A percentile compares a stretch with the other conserved stretches of the same genome.
Conservation (phyloP, 2,797 vertebrate species). For the Melanogrammus aeglefinus region DNA sequence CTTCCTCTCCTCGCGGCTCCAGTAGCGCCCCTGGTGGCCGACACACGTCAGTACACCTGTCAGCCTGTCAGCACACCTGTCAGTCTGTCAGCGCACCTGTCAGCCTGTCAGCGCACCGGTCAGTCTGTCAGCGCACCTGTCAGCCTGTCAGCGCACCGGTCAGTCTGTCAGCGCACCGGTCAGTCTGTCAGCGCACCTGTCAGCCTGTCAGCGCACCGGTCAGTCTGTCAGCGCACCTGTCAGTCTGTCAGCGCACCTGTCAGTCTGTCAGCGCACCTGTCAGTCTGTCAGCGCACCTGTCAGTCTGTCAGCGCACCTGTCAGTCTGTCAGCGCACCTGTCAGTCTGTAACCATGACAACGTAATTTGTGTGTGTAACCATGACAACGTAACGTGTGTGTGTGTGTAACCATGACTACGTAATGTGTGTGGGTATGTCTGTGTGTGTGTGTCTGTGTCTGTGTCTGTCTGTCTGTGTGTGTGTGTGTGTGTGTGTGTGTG, state of each 20-base stretch:
- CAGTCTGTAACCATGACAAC: no score
- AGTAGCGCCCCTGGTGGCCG: slow-evolving; percentile 76
- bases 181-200: no score
- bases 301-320: neutral
- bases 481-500: neutral
- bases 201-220: no score
- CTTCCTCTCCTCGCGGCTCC: slow-evolving; percentile 85
- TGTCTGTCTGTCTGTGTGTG: no score
- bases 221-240: no score
- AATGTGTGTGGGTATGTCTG: neutral
- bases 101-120: no score
- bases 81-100: neutral
- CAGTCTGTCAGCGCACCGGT: no score
- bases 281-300: neutral
- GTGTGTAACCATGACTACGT: no score
- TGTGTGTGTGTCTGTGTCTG: no score
- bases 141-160: no score
- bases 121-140: no score
- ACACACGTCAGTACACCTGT: neutral
- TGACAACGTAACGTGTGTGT: neutral
- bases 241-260: no score
- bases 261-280: neutral
- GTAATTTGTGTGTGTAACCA: neutral
- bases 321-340: neutral
- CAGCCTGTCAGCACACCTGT: neutral